Base-by-base conservation (phyloP, 23 tunicate species). In the Clavelina lepadiformis region DNA sequence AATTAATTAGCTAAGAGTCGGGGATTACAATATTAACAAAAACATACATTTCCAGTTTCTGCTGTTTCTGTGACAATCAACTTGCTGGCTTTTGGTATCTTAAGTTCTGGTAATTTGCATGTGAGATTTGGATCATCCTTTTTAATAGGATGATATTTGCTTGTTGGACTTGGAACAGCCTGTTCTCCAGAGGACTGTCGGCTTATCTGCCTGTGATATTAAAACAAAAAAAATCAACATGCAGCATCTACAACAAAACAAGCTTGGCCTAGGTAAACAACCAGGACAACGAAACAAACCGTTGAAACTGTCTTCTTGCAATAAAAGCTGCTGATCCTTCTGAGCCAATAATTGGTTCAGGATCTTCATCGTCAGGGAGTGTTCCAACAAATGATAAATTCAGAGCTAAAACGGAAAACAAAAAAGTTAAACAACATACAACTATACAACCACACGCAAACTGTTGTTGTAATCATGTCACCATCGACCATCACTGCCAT, bases 31-130 rank as follows among this genome's bases (percentile, higher is more conserved):
- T n/a, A 61, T 29, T 29, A 28, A 19, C 22, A 6, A 68, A 13
- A 21, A 44, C 76, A 46, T 38, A 80, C 86, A 71, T 80, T 80
- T 62, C 86, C 86, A 63, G 75, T 63, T 61, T 80, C 86, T 21
- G 86, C 78, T 13, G 66, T 55, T 52, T 80, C 86, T 24, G 67
- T 74, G 21, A 66, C 31, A 3, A 80, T 80, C 18, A 80, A 47
- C 30, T 80, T 63, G 46, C 63, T 72, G 15, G 28, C 64, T 52
- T 69, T 41, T 31, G 49, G 62, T 53, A 68, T 69, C 57, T 80
- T 70, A 27, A 58, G 45, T 0, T 58, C 68, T 15, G 72, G 72
- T 8, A 71, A 26, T 4, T 71, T 38, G 36, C 74, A 60, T 13
- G 46, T 58, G 1, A 58, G 65, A 18, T 79, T 63, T 11, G 35